phyloP scores from a whole-genome alignment of 2,113 vertebrate species.

The Phocoena sinus region DNA sequence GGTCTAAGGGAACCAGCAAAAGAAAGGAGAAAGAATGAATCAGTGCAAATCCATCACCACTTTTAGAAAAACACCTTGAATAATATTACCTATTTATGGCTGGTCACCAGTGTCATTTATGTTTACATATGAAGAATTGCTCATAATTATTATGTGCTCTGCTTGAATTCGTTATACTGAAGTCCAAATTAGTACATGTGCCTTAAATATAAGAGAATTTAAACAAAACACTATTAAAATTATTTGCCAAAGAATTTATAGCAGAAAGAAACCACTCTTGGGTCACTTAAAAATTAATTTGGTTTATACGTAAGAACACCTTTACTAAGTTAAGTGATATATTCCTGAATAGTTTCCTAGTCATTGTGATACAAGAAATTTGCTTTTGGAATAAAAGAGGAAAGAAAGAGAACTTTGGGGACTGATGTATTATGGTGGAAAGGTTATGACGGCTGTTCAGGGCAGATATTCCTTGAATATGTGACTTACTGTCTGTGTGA shows the following conservation, averaged over 20 bases:
- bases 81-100: not conserved
- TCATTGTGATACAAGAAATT: not conserved
- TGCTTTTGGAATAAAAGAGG: not conserved
- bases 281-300: constrained; percentile 7
- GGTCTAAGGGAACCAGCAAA: not conserved
- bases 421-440: not conserved
- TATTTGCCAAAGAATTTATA: constrained; percentile 1
- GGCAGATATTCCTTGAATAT: not conserved
- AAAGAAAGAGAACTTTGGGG: not conserved
- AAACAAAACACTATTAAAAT: constrained; percentile 7
- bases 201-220: not conserved
- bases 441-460: not conserved
- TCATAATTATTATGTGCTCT: not conserved
- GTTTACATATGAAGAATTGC: not conserved
- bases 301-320: not conserved
- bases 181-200: not conserved
- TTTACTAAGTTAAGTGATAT: not conserved
- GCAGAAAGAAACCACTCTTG: not conserved
- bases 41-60: not conserved
- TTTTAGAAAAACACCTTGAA: constrained; percentile 16
- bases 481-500: not conserved
- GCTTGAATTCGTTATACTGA: not conserved
- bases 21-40: constrained; percentile 14
- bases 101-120: not conserved
- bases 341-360: not conserved